Conservation (phyloP, 2,888 invertebrate genomes). For the Epinotia demarniana region DNA sequence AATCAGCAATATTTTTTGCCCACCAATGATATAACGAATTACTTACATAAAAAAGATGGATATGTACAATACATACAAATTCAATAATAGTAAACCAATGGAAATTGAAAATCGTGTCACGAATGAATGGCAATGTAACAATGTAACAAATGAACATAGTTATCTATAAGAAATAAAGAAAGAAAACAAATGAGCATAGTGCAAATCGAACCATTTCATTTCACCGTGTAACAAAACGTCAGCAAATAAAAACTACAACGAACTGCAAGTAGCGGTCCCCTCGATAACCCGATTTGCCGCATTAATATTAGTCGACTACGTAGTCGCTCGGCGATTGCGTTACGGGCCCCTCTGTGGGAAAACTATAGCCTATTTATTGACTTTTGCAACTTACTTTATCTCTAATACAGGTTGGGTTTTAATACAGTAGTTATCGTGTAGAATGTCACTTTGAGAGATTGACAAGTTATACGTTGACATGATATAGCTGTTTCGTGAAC, state of each 20-base stretch:
- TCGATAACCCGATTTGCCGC: slow-evolving; percentile 1
- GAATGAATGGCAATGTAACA: too few relatives aligned
- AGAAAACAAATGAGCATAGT: neutral
- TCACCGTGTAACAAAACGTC: neutral
- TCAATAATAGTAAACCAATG: too few relatives aligned
- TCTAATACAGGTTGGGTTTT: too few relatives aligned
- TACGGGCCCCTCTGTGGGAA: slow-evolving; percentile 6
- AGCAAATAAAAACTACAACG: neutral
- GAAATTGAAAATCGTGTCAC: too few relatives aligned
- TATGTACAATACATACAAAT: too few relatives aligned
- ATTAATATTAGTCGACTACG: slow-evolving; percentile 12
- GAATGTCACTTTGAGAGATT: neutral
- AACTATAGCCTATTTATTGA: slow-evolving; percentile 16
- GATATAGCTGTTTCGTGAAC: too few relatives aligned
- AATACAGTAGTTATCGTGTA: neutral
- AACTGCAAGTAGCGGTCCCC: neutral
- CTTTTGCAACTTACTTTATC: neutral
- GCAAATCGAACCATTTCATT: neutral
- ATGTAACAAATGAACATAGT: neutral
- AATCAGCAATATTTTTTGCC: too few relatives aligned
- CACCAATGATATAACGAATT: too few relatives aligned
- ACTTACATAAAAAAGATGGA: too few relatives aligned
- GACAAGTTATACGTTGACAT: too few relatives aligned
- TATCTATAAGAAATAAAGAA: neutral
- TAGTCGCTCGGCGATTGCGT: slow-evolving; percentile 7